These are phyloP conservation scores for Eurytemora carolleeae DNA, from an alignment of 1,140 invertebrate genomes.

Conservation along the genomic window DNA sequence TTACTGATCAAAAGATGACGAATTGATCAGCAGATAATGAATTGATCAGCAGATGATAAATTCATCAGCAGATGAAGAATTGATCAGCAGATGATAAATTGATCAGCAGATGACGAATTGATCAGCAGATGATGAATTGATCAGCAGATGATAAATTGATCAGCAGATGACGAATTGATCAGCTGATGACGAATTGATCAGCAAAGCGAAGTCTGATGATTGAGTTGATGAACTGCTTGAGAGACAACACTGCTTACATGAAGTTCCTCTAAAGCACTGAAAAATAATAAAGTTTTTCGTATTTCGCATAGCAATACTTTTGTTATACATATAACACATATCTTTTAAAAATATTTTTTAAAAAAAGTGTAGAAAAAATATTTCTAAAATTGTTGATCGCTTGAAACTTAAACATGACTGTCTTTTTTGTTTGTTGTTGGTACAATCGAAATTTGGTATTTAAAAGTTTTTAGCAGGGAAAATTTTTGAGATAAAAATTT, in stretches of 20 bases:
- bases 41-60: too few relatives aligned
- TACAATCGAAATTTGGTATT: background rate
- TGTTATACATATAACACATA: too few relatives aligned
- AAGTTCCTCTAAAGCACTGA: background rate
- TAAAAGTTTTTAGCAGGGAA: background rate
- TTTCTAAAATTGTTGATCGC: background rate
- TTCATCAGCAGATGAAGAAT: too few relatives aligned
- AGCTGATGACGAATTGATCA: background rate
- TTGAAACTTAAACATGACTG: background rate
- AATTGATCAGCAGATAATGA: too few relatives aligned
- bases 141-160: background rate
- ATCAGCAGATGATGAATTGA: too few relatives aligned
- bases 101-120: too few relatives aligned
- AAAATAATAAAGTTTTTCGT: background rate
- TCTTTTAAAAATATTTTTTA: too few relatives aligned
- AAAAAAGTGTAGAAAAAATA: background rate
- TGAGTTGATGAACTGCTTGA: background rate
- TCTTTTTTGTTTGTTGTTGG: background rate
- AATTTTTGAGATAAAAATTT: too few relatives aligned
- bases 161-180: background rate
- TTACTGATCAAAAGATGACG: too few relatives aligned
- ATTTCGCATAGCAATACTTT: too few relatives aligned
- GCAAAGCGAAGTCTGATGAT: background rate
- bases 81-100: too few relatives aligned
- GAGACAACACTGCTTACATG: background rate